Evolutionary conservation across 1,140 invertebrate species (phyloP).

Genomic region (Spodoptera litura): DNA sequence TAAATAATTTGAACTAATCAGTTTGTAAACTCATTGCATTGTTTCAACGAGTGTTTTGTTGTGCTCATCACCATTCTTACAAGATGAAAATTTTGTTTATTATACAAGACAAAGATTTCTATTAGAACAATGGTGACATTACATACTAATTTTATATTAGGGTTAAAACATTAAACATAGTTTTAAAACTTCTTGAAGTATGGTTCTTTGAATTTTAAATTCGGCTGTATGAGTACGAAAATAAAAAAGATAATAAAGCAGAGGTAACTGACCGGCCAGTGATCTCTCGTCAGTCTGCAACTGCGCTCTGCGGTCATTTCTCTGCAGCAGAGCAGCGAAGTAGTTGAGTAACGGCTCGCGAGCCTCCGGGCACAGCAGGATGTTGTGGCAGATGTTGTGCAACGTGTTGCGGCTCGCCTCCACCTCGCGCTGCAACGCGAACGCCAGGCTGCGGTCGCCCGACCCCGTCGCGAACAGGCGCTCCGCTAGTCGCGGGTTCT

Average conservation of each 20-base stretch:
- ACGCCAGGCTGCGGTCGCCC: slow-evolving; percentile 84
- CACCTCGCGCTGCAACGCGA: slow-evolving; percentile 90
- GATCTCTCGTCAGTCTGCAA: slow-evolving; percentile 94
- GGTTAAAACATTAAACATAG: no score
- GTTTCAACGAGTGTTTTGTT: background rate
- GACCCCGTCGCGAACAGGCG: slow-evolving; percentile 76
- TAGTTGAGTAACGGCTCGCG: slow-evolving; percentile 93
- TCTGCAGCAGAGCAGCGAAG: slow-evolving; percentile 90
- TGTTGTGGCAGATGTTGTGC: slow-evolving; percentile 93
- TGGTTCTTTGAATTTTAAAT: no score
- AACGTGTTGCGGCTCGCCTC: slow-evolving; percentile 91
- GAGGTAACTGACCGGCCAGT: slow-evolving; percentile 87
- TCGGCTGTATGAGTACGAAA: no score
- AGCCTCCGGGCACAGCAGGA: slow-evolving; percentile 92
- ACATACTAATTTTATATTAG: background rate
- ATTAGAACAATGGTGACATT: background rate
- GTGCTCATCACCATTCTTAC: background rate
- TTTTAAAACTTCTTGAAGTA: no score
- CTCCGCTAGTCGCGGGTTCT: slow-evolving; percentile 93
- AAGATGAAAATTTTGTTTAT: slow-evolving; percentile 15
- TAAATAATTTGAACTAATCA: background rate
- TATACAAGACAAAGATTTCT: background rate
- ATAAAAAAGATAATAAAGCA: background rate
- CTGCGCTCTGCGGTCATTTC: slow-evolving; percentile 95
- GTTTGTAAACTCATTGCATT: background rate